Evolutionary conservation across 2,113 vertebrate species (phyloP).

Genomic region (Microcebus jonahi): DNA sequence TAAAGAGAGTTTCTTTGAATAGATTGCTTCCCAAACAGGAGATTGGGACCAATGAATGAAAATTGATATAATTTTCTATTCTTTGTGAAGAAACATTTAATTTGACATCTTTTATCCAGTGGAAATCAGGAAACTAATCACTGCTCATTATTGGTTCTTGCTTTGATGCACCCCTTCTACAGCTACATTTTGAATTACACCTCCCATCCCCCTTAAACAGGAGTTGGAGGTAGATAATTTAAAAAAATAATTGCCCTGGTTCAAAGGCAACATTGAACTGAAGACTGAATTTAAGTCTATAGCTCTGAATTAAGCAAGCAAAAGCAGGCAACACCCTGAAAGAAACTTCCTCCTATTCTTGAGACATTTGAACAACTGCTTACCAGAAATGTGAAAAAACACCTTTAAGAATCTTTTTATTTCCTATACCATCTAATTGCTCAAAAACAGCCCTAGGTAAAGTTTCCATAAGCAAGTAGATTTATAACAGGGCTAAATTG

Average conservation of each 20-base stretch:
- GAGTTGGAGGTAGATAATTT: conserved; percentile 44
- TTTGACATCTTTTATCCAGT: conserved; percentile 64
- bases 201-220: background rate
- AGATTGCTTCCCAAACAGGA: conserved; percentile 61
- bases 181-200: conserved; percentile 40
- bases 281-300: conserved; percentile 39
- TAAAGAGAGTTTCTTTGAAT: conserved; percentile 55
- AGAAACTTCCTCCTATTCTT: background rate
- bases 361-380: background rate
- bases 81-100: conserved; percentile 61
- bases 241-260: conserved; percentile 39
- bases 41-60: conserved; percentile 51
- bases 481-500: background rate
- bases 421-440: background rate
- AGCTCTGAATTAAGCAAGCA: conserved; percentile 49
- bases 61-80: conserved; percentile 54
- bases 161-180: conserved; percentile 43
- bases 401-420: background rate
- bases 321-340: background rate
- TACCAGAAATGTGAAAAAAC: conserved; percentile 4
- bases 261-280: conserved; percentile 54
- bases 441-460: background rate
- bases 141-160: conserved; percentile 54
- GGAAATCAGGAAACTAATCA: conserved; percentile 64
- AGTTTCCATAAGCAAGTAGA: background rate